Evolutionary conservation across 1,140 invertebrate genomes (phyloP), one percentile per base, ranked within the genome.

Genomic region (Oedothorax gibbosus): DNA sequence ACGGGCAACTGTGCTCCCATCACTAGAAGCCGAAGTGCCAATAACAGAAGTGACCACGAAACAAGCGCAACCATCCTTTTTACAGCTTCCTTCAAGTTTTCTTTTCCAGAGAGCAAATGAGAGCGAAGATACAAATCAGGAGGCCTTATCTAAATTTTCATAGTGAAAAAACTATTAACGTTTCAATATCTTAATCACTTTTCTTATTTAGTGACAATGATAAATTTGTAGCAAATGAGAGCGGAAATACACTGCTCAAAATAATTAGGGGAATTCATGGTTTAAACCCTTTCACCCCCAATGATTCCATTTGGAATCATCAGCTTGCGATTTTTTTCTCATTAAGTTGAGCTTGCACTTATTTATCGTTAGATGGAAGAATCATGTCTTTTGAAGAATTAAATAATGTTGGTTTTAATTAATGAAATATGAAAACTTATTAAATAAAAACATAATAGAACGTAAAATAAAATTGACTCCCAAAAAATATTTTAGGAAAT

Each of bases 1-100:
- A 98, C 95, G 18, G 97, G 97, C 87, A 99, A 91, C 91, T 98
- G 96, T 0, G 96, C 96, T 20, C 97, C 97, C 97, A 99, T 99
- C 71, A 99, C 95, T 89, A 96, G 95, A 65, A 99, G 92, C 85
- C 97, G 92, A 15, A 94, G 93, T 18, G 96, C 91, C 57, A 99
- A 91, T 49, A 98, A 91, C 60, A 93, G 93, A 21, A 96, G 89
- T 0, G 96, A 96, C n/a, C 95, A 94, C 73, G 93, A 92, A 68
- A 93, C 93, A 14, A 98, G 91, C 8, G 96, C 94, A 11, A 91
- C 91, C 54, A 97, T 91, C 73, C 97, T 91, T 81, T 95, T 93
- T 64, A 95, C 94, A 35, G 95, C 95, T 87, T 94, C 94, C 56
- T 91, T 93, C 86, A 93, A 93, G 94, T 92, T 96, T 57, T 91